Percentiles rank a stretch among this genome's conserved stretches.
phyloP scores from a whole-genome alignment of 2,113 vertebrate genomes.

The Cyrtonyx montezumae region DNA sequence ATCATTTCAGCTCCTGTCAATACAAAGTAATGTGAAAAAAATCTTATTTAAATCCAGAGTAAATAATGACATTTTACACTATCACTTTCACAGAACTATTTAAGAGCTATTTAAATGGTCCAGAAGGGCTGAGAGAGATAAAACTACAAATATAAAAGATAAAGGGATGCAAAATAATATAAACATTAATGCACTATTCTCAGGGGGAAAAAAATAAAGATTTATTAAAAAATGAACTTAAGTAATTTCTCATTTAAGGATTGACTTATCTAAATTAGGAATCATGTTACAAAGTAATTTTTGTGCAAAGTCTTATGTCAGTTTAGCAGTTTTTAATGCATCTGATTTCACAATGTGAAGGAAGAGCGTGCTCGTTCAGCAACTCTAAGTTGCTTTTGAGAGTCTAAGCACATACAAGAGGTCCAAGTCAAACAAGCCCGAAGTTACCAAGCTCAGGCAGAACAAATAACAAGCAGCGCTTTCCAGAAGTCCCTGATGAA shows the following conservation, averaged over 20 bases:
- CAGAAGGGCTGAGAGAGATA: not conserved
- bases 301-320: not conserved
- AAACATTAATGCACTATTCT: not conserved
- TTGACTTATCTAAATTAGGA: not conserved
- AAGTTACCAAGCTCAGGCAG: accelerated
- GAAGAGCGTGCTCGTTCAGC: accelerated
- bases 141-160: not conserved
- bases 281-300: not conserved
- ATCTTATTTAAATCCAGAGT: not conserved
- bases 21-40: not conserved
- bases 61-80: not conserved
- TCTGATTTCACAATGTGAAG: not conserved
- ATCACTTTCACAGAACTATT: not conserved
- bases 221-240: not conserved
- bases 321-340: not conserved
- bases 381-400: not conserved
- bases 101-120: not conserved
- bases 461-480: not conserved
- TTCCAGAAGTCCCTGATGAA: not conserved
- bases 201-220: accelerated
- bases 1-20: constrained; percentile 24
- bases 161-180: not conserved
- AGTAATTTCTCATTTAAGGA: not conserved
- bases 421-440: not conserved
- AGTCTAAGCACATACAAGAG: not conserved